Evolutionary conservation across 2,113 vertebrate species (phyloP).

Genomic region (Mus pahari): DNA sequence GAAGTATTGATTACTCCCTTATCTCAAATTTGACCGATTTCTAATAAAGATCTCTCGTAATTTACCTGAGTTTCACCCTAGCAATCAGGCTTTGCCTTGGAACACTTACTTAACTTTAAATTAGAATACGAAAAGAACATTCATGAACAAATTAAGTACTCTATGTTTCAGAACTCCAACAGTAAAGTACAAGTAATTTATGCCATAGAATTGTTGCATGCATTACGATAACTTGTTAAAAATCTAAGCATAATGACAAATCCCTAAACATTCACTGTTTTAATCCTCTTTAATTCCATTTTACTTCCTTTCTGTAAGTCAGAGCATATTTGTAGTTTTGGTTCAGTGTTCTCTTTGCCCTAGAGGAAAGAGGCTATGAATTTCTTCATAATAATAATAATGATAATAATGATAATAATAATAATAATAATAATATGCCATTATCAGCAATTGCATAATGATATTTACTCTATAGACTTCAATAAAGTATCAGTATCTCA

Average conservation of each 20-base stretch:
- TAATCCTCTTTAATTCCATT: neutral
- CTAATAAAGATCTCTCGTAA: neutral
- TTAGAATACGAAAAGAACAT: neutral
- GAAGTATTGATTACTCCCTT: neutral
- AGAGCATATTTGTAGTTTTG: neutral
- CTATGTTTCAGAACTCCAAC: neutral
- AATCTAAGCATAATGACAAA: neutral
- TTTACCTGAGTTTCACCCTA: neutral
- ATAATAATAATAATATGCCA: neutral
- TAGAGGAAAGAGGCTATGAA: neutral
- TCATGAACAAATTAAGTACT: neutral
- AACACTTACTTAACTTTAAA: conserved; percentile 19
- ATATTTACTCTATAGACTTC: neutral
- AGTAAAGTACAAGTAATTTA: conserved; percentile 1
- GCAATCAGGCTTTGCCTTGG: neutral
- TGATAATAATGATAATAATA: too few species aligned
- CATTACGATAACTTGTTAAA: neutral
- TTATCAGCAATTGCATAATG: neutral
- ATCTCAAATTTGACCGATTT: neutral
- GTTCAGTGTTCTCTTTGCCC: neutral
- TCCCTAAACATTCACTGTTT: neutral
- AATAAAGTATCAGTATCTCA: neutral
- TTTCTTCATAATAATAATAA: conserved; percentile 12
- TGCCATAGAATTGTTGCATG: neutral
- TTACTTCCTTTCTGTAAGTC: neutral